Conservation (phyloP, 2,888 invertebrate species). For the Mesoligia furuncula region DNA sequence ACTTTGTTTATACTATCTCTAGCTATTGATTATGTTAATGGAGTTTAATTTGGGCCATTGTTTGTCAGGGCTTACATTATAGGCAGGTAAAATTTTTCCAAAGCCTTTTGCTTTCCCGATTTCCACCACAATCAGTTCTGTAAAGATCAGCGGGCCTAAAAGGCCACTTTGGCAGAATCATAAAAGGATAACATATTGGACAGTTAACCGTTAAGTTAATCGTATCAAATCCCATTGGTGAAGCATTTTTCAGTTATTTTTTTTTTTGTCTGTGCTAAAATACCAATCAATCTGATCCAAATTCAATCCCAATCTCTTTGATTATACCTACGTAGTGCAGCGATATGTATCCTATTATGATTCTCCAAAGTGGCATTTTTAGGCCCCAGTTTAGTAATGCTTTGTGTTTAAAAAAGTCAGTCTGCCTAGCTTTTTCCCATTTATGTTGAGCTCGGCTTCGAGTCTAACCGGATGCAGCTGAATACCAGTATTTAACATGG, state of each 20-base stretch:
- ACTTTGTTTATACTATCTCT: conserved; percentile 34
- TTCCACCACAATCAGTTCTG: not conserved
- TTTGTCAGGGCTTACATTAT: conserved; percentile 36
- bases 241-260: no score
- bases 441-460: not conserved
- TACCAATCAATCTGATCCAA: no score
- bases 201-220: no score
- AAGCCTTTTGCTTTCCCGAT: not conserved
- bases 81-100: not conserved
- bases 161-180: no score
- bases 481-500: not conserved
- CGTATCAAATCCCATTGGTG: no score
- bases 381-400: not conserved
- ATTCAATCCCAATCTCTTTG: no score
- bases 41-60: conserved; percentile 31
- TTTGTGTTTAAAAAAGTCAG: not conserved
- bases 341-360: no score
- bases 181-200: no score
- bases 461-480: not conserved
- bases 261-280: no score
- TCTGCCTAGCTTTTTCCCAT: not conserved
- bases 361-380: no score
- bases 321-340: no score
- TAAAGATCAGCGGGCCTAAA: no score
- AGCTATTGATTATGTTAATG: conserved; percentile 12